Evolutionary conservation across 2,113 vertebrate species (phyloP), one percentile per base, ranked within the genome.

Genomic region (Gallinago media): DNA sequence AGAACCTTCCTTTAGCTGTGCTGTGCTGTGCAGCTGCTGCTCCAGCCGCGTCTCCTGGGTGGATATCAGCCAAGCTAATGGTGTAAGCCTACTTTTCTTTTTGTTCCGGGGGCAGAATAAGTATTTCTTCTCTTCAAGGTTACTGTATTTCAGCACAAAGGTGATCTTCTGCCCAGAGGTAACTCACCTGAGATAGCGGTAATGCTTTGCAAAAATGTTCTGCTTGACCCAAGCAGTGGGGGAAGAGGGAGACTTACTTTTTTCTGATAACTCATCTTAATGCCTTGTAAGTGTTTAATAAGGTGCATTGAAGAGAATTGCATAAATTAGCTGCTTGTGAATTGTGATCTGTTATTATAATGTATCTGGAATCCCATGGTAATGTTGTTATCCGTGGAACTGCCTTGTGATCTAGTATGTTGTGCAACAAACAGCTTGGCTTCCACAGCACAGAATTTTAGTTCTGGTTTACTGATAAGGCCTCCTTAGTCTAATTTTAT

Each of bases 1-100:
- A 19, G 54, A 56, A 11, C 15, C 1, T 67, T 68, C 11, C 15
- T 11, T 56, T 54, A 56, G 52, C 21, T 36, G 59, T 21, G 42
- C n/a, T n/a, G n/a, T n/a, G n/a, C 15, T 52, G 32, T 21, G 23
- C 1, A 10, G 9, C 2, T 2, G 2, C 2, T 72, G 47, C 15
- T 62, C 13, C 3, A 52, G 18, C 6, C 3, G 2, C 12, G 13
- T 46, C 32, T 83, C 12, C 25, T 62, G 25, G 18, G 46, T 15
- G 13, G 42, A 31, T 27, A 7, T 27, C 14, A 59, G n/a, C 9
- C 11, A 25, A 62, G 20, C 11, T 9, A 23, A 11, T 13, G 12
- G 4, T 38, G 27, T 61, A 61, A 71, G 20, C 62, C 62, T 3
- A 6, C 34, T 89, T 76, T 38, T 74, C 21, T 50, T 70, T 76